These are phyloP conservation scores for Elysia chlorotica DNA, from an alignment of 1,140 invertebrate species.

Conservation along the genomic window DNA sequence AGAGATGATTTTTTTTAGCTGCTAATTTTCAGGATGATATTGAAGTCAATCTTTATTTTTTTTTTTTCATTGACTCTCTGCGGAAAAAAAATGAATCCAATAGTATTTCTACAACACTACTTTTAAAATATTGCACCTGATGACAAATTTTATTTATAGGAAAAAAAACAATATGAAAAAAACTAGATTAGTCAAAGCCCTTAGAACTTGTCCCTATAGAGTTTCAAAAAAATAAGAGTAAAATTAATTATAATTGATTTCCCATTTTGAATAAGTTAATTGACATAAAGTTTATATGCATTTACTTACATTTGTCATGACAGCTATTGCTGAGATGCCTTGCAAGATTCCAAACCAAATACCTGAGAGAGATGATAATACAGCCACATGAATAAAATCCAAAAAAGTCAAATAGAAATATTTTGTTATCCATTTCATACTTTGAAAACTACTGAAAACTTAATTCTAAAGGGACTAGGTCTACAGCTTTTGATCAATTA, in stretches of 20 bases:
- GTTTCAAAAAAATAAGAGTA: background rate
- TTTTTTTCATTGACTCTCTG: too few species aligned
- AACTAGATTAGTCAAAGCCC: background rate
- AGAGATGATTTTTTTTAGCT: too few species aligned
- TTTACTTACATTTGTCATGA: constrained; percentile 87
- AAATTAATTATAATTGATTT: background rate
- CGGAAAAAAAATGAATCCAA: background rate
- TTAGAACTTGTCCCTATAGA: too few species aligned
- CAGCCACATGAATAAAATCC: too few species aligned
- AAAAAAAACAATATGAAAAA: background rate
- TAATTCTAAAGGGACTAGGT: too few species aligned
- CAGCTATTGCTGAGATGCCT: constrained; percentile 78
- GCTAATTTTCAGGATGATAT: too few species aligned
- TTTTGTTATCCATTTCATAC: too few species aligned
- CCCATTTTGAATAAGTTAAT: background rate
- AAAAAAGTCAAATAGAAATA: too few species aligned
- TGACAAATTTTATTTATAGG: background rate
- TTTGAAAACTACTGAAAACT: too few species aligned
- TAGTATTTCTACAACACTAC: background rate
- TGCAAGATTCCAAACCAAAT: constrained; percentile 58
- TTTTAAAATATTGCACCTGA: background rate
- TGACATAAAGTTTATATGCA: background rate
- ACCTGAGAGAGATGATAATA: too few species aligned
- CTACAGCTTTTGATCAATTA: too few species aligned
- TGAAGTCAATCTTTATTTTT: too few species aligned